Base-by-base conservation (phyloP, 2,113 vertebrate genomes). In the Corapipo altera region DNA sequence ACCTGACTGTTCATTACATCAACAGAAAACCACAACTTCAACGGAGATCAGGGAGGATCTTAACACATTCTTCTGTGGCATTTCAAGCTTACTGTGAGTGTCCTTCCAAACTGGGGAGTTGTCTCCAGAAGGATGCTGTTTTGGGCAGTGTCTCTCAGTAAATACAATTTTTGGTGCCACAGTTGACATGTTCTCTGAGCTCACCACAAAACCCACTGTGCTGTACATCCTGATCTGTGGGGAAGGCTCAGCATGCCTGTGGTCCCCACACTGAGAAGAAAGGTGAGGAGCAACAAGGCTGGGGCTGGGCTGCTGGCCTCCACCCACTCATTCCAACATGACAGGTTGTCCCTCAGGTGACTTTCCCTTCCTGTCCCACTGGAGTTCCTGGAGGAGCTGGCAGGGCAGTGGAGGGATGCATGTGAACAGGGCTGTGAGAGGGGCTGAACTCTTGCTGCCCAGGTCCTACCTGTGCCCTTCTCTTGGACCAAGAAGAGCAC, bases 11-110 rank as follows among this genome's bases (percentile, higher is more conserved):
- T 95, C 89, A 43, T 80, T 76, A 43, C 43, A 88, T 96, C 65
- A 44, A 49, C 26, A 64, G 65, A 95, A 91, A 94, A 22, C 73
- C 74, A 85, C 73, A 88, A 27, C n/a, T 88, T 76, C 78, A 83
- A 88, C 4, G 2, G 66, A 81, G 44, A 75, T 51, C 51, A 79
- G 67, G 72, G 37, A 52, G 26, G 65, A 71, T 44, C 57, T 26
- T 41, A 88, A 69, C 4, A 2, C 91, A 84, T 93, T 89, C 67
- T 91, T 93, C 80, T 59, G 74, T 77, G 85, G 39, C 71, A 94
- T 76, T 71, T 76, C 59, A 90, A 24, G 37, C 4, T 2, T 37
- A 41, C 41, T 78, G 55, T 0, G 7, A 83, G 12, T n/a, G 57
- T 74, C 48, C 52, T 94, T 95, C 88, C 91, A 94, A 91, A 59